Percentiles rank a stretch among this genome's conserved stretches.
Conservation (phyloP, 2,113 vertebrate genomes). For the Nothoprocta pentlandii region DNA sequence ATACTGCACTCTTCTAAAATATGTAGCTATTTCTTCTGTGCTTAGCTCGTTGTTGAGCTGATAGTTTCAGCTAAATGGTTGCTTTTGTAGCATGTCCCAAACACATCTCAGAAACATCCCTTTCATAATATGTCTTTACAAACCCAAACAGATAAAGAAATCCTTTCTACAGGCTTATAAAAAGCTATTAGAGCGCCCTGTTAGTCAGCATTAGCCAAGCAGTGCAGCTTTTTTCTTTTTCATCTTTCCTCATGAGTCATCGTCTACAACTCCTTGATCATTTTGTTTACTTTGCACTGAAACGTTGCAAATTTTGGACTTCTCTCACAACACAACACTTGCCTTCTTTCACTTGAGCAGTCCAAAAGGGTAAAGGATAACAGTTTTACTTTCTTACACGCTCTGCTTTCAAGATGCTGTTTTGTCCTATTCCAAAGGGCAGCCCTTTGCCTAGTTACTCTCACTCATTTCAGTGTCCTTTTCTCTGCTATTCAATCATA, state of each 20-base stretch:
- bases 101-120: background rate
- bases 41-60: background rate
- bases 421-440: background rate
- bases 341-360: background rate
- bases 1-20: background rate
- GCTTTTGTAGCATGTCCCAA: background rate
- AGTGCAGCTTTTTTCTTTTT: constrained; percentile 19
- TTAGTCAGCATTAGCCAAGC: background rate
- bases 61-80: background rate
- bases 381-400: accelerated
- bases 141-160: background rate
- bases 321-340: background rate
- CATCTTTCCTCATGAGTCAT: background rate
- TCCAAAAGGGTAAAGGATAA: background rate
- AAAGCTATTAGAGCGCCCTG: background rate
- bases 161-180: accelerated
- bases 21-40: accelerated
- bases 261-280: background rate
- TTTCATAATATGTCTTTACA: background rate
- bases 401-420: background rate
- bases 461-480: background rate
- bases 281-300: background rate
- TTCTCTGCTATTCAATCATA: background rate
- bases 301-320: background rate
- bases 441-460: background rate